Evolutionary conservation across 2,888 invertebrate species (phyloP).

Genomic region (Philopedon plagiatum): DNA sequence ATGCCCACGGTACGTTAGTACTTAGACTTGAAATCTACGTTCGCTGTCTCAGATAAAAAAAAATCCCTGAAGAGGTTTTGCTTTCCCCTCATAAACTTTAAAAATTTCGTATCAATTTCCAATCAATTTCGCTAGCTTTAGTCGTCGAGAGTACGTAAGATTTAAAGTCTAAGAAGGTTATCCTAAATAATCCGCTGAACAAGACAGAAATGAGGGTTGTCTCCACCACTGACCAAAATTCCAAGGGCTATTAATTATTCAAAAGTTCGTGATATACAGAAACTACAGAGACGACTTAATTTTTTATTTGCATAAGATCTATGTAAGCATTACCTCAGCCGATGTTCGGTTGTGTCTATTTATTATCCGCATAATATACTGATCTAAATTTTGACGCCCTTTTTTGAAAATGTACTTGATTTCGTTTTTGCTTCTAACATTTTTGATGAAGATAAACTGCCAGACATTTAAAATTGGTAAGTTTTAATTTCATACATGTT

Average conservation of each 20-base stretch:
- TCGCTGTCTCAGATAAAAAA: too few relatives aligned
- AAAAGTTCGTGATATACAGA: constrained; percentile 50
- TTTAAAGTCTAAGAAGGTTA: too few relatives aligned
- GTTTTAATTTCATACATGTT: constrained; percentile 22
- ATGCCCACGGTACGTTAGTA: too few relatives aligned
- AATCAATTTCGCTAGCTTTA: too few relatives aligned
- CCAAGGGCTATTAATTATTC: constrained; percentile 53
- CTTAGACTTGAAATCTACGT: too few relatives aligned
- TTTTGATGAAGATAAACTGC: not conserved
- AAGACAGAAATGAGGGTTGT: not conserved
- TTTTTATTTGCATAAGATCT: constrained; percentile 29
- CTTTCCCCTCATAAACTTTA: too few relatives aligned
- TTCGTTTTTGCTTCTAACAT: not conserved
- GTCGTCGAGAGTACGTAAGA: too few relatives aligned
- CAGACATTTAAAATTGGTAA: constrained; percentile 45
- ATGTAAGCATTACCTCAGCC: constrained; percentile 10
- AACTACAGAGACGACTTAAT: constrained; percentile 24
- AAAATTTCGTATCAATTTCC: too few relatives aligned
- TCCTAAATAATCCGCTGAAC: too few relatives aligned
- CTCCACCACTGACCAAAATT: constrained; percentile 15
- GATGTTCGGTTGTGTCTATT: not conserved
- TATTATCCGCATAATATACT: not conserved
- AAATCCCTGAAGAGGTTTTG: too few relatives aligned
- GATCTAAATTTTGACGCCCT: not conserved
- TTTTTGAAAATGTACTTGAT: constrained; percentile 10